A percentile compares a stretch with the other conserved stretches of the same genome.
These are phyloP conservation scores for Xiphias gladius DNA, from an alignment of 2,113 vertebrate genomes.

Conservation along the genomic window DNA sequence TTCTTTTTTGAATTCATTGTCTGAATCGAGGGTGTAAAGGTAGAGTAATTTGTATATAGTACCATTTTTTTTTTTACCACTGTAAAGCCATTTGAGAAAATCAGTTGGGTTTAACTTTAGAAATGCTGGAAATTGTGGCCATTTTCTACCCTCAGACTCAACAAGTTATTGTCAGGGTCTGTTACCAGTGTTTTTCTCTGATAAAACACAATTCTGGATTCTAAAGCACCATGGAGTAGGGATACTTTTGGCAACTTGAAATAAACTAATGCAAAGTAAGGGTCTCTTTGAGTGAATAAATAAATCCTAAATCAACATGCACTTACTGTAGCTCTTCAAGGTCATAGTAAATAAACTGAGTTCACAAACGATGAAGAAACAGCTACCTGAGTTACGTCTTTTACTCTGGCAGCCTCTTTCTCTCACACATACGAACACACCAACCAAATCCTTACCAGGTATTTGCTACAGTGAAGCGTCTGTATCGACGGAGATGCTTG, in stretches of 20 bases:
- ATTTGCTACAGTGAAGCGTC: slow-evolving; percentile 92
- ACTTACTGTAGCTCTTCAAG: background rate
- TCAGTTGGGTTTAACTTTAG: background rate
- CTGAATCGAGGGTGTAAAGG: background rate
- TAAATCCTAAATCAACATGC: background rate
- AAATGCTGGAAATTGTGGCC: too few relatives aligned
- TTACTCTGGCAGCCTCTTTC: background rate
- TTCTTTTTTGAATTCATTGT: background rate
- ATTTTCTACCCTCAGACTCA: background rate
- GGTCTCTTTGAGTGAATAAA: background rate
- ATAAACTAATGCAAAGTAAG: slow-evolving; percentile 19
- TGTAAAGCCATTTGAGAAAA: background rate
- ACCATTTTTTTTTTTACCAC: too few relatives aligned
- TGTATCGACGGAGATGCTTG: slow-evolving; percentile 89
- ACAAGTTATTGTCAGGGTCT: background rate
- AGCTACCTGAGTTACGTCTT: background rate
- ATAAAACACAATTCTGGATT: slow-evolving; percentile 12
- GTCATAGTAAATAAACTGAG: background rate
- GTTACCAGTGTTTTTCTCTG: background rate
- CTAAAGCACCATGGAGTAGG: slow-evolving; percentile 3
- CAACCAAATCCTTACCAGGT: slow-evolving; percentile 85
- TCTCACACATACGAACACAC: background rate
- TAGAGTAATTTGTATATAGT: background rate
- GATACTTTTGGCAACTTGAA: slow-evolving; percentile 30
- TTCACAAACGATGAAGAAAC: background rate